Evolutionary conservation across 2,888 invertebrate species (phyloP), one percentile per base, ranked within the genome.

Genomic region (Aelia acuminata): DNA sequence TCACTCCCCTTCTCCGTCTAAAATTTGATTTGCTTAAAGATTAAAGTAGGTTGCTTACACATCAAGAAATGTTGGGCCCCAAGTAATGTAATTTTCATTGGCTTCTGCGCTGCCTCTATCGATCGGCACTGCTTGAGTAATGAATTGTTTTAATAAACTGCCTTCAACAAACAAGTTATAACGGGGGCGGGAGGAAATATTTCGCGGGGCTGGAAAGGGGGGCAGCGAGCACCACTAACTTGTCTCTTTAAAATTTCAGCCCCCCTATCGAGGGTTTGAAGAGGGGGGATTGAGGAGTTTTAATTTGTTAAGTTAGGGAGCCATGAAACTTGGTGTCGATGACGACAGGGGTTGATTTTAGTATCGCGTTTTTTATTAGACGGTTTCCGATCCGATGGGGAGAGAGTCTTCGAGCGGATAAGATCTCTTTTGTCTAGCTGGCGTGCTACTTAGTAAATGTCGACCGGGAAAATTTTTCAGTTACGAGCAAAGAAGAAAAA

Each of bases 221-320:
- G 8, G 0, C 43, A 1, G 80, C n/a, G n/a, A n/a, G n/a, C n/a
- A n/a, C n/a, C 80, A 3, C 43, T 8, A 47, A 80, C 43, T 80
- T 80, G 80, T 80, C 80, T 80, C 80, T 80, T 80, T 80, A 80
- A 80, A 80, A 80, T 80, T 80, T 80, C 80, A 80, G 43, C 80
- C n/a, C 13, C 43, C 43, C 80, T 43, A 80, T 80, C 15, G 80
- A 13, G 8, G 20, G 43, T n/a, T n/a, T n/a, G n/a, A n/a, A n/a
- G n/a, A n/a, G n/a, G n/a, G n/a, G n/a, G n/a, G n/a, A n/a, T n/a
- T n/a, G n/a, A n/a, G 43, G 43, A 80, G 80, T 80, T 80, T 80
- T 80, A 80, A 80, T 80, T 80, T 80, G 80, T 35, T 80, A 47
- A 80, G 80, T n/a, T 43, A 2, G n/a, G 7, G 5, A 15, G 80